phyloP scores from a whole-genome alignment of 2,113 vertebrate genomes.

The Mixornis gularis region DNA sequence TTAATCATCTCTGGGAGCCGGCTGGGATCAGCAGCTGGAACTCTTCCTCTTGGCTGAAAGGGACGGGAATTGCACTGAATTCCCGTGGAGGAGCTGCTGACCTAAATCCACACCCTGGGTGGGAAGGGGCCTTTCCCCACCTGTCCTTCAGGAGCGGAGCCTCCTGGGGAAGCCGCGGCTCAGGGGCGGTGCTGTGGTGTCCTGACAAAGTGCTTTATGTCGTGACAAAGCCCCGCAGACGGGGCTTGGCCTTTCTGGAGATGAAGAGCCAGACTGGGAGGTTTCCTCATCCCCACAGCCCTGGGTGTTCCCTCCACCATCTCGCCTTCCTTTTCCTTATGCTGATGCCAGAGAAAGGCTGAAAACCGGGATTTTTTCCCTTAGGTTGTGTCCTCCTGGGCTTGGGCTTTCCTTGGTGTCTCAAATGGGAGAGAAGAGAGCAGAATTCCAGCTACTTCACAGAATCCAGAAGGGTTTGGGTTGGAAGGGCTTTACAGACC shows the following conservation, averaged over 20 bases:
- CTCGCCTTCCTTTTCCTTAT: not conserved
- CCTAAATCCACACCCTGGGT: not conserved
- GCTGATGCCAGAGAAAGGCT: accelerated
- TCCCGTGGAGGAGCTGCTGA: not conserved
- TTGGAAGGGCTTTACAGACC: not conserved
- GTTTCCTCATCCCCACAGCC: not conserved
- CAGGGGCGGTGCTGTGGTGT: not conserved
- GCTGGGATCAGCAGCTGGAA: not conserved
- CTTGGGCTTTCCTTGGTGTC: not conserved
- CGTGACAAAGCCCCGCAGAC: accelerated
- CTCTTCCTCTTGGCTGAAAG: not conserved
- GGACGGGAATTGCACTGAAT: not conserved
- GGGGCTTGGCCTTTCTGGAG: not conserved
- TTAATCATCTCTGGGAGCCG: not conserved
- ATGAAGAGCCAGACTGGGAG: not conserved
- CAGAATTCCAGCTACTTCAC: accelerated
- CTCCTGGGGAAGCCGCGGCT: not conserved
- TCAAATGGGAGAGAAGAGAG: not conserved
- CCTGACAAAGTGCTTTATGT: not conserved
- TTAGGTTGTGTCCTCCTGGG: not conserved
- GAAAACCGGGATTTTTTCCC: accelerated
- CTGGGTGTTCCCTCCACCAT: not conserved
- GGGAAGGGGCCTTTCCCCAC: not conserved
- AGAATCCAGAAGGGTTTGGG: not conserved
- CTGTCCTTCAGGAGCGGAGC: not conserved